These are phyloP conservation scores for Batillaria attramentaria DNA, from an alignment of 1,140 invertebrate species.

Conservation along the genomic window DNA sequence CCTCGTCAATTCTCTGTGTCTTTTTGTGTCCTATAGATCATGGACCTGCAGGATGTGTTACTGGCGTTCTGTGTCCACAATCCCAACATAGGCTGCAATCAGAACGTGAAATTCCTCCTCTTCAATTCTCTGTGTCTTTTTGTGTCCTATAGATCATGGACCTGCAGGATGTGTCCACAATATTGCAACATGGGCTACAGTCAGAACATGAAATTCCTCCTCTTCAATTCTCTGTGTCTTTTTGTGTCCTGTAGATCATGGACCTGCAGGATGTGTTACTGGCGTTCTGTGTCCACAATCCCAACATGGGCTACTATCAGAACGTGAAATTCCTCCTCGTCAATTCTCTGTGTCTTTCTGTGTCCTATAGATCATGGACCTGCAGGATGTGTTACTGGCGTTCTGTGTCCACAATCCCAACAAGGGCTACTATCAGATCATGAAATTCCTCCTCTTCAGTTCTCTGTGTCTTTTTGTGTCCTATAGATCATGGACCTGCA, in stretches of 20 bases:
- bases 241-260: constrained; percentile 66
- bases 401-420: too few relatives aligned
- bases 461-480: too few relatives aligned
- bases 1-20: too few relatives aligned
- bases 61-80: constrained; percentile 74
- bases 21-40: too few relatives aligned
- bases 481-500: constrained; percentile 72
- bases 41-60: constrained; percentile 72
- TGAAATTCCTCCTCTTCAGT: too few relatives aligned
- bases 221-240: constrained; percentile 58
- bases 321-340: constrained; percentile 76
- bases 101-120: constrained; percentile 76
- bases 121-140: constrained; percentile 52
- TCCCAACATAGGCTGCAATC: too few relatives aligned
- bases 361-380: too few relatives aligned
- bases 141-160: constrained; percentile 70
- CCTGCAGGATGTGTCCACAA: constrained; percentile 72
- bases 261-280: constrained; percentile 73
- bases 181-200: too few relatives aligned
- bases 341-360: too few relatives aligned
- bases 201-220: constrained; percentile 77
- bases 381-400: too few relatives aligned
- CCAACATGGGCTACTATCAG: constrained; percentile 74
- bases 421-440: too few relatives aligned
- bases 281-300: constrained; percentile 74